Conservation (phyloP, 2,888 invertebrate species). For the Drosophila prolongata region DNA sequence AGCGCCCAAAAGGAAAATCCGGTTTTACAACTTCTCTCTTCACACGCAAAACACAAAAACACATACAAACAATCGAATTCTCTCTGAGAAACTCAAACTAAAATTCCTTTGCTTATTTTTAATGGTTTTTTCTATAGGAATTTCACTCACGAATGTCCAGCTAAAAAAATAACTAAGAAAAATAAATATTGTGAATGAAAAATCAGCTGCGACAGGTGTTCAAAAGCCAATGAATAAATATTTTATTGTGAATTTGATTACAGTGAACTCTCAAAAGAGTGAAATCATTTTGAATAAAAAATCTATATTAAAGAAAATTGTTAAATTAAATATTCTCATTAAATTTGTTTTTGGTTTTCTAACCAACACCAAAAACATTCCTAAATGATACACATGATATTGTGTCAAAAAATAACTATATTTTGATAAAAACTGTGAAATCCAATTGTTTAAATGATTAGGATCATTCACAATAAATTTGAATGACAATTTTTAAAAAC, state of each 20-base stretch:
- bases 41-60: constrained; percentile 1
- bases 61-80: constrained; percentile 3
- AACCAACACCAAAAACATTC: too few relatives aligned
- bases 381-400: too few relatives aligned
- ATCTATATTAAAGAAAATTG: neutral
- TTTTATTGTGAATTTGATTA: constrained; percentile 13
- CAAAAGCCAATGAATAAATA: constrained; percentile 5
- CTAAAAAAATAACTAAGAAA: constrained; percentile 19
- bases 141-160: constrained; percentile 21
- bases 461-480: too few relatives aligned
- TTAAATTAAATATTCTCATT: too few relatives aligned
- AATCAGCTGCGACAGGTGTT: constrained; percentile 29
- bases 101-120: constrained; percentile 19
- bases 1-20: constrained; percentile 78
- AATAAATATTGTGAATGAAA: constrained; percentile 38
- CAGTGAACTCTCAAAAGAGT: constrained; percentile 11
- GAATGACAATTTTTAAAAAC: too few relatives aligned
- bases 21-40: constrained; percentile 77
- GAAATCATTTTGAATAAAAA: neutral
- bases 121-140: constrained; percentile 24
- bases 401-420: too few relatives aligned
- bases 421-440: too few relatives aligned
- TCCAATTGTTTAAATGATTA: too few relatives aligned
- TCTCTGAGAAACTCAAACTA: constrained; percentile 21
- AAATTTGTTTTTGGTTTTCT: too few relatives aligned